Conservation (phyloP, 1,140 invertebrate species). For the Trichonephila inaurata region DNA sequence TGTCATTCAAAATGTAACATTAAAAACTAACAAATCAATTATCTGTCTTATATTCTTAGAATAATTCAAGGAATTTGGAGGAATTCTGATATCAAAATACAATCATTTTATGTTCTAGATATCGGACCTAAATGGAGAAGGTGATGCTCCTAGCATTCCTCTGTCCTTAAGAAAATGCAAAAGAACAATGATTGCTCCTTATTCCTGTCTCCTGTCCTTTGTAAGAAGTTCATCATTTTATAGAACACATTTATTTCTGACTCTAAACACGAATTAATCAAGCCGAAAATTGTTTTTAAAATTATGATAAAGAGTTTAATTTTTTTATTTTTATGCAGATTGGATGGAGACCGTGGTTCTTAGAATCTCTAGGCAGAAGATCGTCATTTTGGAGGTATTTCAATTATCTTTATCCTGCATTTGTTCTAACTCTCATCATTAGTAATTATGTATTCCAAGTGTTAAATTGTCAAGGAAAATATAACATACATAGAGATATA, state of each 20-base stretch:
- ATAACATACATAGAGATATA: conserved; percentile 63
- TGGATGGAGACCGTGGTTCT: conserved; percentile 63
- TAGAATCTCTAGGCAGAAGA: conserved; percentile 38
- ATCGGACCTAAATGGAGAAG: conserved; percentile 63
- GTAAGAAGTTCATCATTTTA: conserved; percentile 24
- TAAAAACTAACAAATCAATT: too few species aligned
- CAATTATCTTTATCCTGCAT: conserved; percentile 61
- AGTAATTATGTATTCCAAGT: conserved; percentile 63
- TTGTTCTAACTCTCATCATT: conserved; percentile 53
- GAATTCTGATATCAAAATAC: not conserved
- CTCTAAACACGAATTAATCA: too few species aligned
- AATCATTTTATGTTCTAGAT: conserved; percentile 25
- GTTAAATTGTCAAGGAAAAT: conserved; percentile 72
- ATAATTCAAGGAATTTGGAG: too few species aligned
- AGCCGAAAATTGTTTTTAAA: not conserved
- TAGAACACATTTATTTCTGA: too few species aligned
- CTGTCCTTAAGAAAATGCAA: conserved; percentile 62
- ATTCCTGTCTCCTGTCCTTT: conserved; percentile 64
- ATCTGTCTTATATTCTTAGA: too few species aligned
- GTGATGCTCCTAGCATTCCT: conserved; percentile 32
- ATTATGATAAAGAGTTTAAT: not conserved
- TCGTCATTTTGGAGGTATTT: conserved; percentile 55
- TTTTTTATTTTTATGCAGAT: conserved; percentile 28
- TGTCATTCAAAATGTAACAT: too few species aligned
- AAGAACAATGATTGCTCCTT: conserved; percentile 58